Conservation (phyloP, 2,797 vertebrate species). For the Avahi laniger region DNA sequence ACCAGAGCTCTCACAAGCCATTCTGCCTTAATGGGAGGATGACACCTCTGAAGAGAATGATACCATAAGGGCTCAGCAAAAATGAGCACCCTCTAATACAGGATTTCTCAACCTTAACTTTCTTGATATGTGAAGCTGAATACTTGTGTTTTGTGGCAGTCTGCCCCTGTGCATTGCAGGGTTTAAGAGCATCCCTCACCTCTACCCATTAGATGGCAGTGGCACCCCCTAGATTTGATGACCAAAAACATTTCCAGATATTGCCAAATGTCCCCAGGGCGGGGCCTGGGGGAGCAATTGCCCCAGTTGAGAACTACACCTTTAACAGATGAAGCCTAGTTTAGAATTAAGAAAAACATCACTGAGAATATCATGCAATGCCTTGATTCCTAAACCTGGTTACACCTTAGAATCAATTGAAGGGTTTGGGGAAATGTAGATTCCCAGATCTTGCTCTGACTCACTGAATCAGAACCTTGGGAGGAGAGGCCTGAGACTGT, state of each 20-base stretch:
- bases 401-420: background rate
- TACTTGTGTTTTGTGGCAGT: background rate
- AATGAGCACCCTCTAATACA: background rate
- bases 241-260: background rate
- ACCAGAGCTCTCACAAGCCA: background rate
- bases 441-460: background rate
- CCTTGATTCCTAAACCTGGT: background rate
- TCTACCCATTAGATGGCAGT: background rate
- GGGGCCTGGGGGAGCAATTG: background rate
- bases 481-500: background rate
- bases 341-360: background rate
- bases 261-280: background rate
- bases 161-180: background rate
- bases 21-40: background rate
- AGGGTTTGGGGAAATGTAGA: background rate
- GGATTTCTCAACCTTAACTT: background rate
- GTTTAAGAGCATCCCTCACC: background rate
- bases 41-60: background rate
- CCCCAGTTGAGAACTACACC: background rate
- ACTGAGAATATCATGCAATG: background rate
- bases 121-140: background rate
- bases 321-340: background rate
- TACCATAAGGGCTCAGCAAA: background rate
- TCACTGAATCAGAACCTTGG: background rate
- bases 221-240: background rate